Percentiles rank a stretch among this genome's conserved stretches.
Conservation (phyloP, 2,797 vertebrate genomes). For the Catamblyrhynchus diadema region DNA sequence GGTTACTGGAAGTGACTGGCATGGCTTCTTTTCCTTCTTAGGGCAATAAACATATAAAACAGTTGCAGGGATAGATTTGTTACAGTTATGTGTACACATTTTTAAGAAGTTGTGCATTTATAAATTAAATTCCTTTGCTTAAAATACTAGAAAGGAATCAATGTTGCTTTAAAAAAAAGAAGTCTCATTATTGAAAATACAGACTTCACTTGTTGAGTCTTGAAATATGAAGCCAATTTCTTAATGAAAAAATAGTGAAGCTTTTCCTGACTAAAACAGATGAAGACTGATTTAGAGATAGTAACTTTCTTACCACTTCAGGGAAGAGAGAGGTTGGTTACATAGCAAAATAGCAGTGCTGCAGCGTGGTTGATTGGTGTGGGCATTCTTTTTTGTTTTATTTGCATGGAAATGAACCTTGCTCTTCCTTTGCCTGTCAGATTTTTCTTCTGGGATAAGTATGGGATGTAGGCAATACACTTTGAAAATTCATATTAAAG, state of each 20-base stretch:
- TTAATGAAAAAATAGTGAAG: background rate
- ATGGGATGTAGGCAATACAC: background rate
- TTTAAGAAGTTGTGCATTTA: background rate
- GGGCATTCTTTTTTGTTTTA: background rate
- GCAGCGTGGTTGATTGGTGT: background rate
- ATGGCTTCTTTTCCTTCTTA: background rate
- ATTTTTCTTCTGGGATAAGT: background rate
- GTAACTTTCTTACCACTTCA: background rate
- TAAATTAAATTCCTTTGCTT: background rate
- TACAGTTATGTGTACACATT: fast-evolving
- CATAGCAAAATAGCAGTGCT: background rate
- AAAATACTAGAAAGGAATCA: background rate
- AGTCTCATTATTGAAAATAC: background rate
- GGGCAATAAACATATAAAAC: background rate
- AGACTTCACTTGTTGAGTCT: background rate
- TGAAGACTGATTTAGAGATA: background rate
- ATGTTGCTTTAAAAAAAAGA: background rate
- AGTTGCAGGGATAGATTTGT: background rate
- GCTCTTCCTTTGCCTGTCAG: background rate
- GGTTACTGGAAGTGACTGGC: background rate
- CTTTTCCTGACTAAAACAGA: background rate
- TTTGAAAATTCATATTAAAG: background rate
- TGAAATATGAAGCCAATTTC: background rate
- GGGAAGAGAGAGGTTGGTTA: background rate
- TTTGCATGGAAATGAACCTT: background rate